Conservation (phyloP, 2,888 invertebrate species). For the Ichneumon xanthorius region DNA sequence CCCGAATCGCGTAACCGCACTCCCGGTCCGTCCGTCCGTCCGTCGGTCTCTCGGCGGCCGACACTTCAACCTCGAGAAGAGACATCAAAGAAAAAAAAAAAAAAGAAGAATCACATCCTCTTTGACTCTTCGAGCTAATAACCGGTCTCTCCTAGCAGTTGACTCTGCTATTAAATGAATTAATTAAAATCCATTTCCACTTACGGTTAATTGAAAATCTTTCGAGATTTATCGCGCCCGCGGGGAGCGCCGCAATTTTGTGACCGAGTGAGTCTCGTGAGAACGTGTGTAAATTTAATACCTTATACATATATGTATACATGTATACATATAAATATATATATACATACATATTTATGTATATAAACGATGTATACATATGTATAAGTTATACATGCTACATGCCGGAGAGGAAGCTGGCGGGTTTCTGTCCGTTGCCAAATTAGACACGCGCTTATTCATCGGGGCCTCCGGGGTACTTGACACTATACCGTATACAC, state of each 20-base stretch:
- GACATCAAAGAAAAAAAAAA: background rate
- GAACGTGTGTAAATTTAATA: conserved; percentile 30
- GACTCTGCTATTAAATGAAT: conserved; percentile 8
- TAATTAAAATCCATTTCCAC: background rate
- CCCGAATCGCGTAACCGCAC: conserved; percentile 47
- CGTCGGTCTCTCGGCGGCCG: background rate
- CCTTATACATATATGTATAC: background rate
- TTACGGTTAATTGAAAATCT: conserved; percentile 27
- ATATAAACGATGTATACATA: background rate
- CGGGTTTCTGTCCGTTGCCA: conserved; percentile 66
- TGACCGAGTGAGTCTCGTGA: conserved; percentile 40
- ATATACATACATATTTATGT: background rate
- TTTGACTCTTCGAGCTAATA: background rate
- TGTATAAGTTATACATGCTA: conserved; percentile 18
- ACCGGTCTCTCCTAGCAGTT: background rate
- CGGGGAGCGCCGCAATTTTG: conserved; percentile 26
- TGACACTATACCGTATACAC: conserved; percentile 42
- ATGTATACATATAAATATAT: background rate
- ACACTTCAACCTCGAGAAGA: conserved; percentile 36
- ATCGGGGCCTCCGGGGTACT: conserved; percentile 63
- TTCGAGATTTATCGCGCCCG: conserved; percentile 38
- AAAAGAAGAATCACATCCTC: background rate
- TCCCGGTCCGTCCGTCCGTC: conserved; percentile 33
- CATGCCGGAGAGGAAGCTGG: conserved; percentile 32
- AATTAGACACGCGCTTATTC: conserved; percentile 73